Evolutionary conservation across 2,888 invertebrate genomes (phyloP), one percentile per base, ranked within the genome.

Genomic region (Latrodectus hesperus): DNA sequence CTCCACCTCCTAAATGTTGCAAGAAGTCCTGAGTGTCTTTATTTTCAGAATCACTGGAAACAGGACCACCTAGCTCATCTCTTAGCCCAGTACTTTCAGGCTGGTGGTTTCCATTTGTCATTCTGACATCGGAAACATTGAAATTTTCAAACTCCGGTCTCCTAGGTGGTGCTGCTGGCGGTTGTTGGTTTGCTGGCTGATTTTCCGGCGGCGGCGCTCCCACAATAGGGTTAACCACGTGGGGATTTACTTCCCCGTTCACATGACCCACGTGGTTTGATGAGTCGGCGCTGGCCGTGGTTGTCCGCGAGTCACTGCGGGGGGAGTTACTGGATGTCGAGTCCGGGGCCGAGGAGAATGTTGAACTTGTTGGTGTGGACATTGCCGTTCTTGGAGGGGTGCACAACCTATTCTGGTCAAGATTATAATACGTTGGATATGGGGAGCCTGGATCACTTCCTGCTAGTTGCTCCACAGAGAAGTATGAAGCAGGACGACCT

Each of bases 361-460:
- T 88, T 12, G 89, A 88, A 68, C 86, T 89, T 4, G 89, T 86
- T 8, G 89, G 88, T 9, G 89, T 89, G 49, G 89, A 89, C 75
- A 88, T 71, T 9, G 77, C 82, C n/a, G 89, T 86, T 26, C 86
- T 78, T 12, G 89, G 89, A n/a, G 89, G 90, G 11, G 90, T 90
- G 55, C 89, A 90, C 51, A 90, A 64, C 16, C 90, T 74, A 76
- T 90, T 90, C 71, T 90, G 90, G 70, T 90, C 90, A 26, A 90
- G 78, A 71, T 90, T 90, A 68, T 90, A 90, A 79, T 90, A 90
- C 26, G 90, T 90, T n/a, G 90, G 90, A 80, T 89, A 90, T 55
- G 89, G 89, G 53, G 89, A 89, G 11, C 89, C 89, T 9, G 90
- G 89, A 68, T 89, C 89, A 70, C 84, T 89, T n/a, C 87, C 84